Evolutionary conservation across 2,113 vertebrate species (phyloP).

Genomic region (Sinocyclocheilus anophthalmus): DNA sequence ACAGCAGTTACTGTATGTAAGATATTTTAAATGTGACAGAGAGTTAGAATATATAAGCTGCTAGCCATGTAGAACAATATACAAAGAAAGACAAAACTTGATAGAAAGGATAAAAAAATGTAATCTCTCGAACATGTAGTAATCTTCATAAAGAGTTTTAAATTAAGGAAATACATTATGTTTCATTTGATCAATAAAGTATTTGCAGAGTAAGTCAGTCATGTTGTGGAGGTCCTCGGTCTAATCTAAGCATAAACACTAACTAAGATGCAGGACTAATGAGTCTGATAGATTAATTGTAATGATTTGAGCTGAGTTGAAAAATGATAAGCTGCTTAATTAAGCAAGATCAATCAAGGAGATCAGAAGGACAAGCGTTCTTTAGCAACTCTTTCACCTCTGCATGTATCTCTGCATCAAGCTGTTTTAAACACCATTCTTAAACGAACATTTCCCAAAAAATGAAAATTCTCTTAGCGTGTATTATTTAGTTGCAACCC

Average conservation of each 20-base stretch:
- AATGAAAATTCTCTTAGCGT: neutral
- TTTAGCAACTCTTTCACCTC: neutral
- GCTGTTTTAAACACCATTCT: neutral
- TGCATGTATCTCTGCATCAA: neutral
- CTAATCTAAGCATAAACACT: constrained; percentile 45
- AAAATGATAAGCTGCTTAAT: constrained; percentile 5
- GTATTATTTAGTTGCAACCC: neutral
- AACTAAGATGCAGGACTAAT: constrained; percentile 48
- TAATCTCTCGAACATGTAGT: neutral
- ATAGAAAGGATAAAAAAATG: neutral
- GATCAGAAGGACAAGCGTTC: neutral
- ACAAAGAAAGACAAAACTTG: neutral
- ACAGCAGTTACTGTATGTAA: neutral
- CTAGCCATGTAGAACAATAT: neutral
- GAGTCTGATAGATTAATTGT: constrained; percentile 38
- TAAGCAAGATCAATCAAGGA: constrained; percentile 7
- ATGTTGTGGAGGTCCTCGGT: constrained; percentile 22
- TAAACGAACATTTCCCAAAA: neutral
- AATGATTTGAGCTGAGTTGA: neutral
- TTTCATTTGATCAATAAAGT: constrained; percentile 42
- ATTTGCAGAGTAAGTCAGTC: constrained; percentile 41
- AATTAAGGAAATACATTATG: neutral
- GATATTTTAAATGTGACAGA: neutral
- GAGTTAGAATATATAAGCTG: neutral
- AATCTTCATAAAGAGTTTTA: neutral